Percentiles rank a stretch among this genome's conserved stretches.
These are phyloP conservation scores for Ectemnius lituratus DNA, from an alignment of 2,888 invertebrate genomes.

Conservation along the genomic window DNA sequence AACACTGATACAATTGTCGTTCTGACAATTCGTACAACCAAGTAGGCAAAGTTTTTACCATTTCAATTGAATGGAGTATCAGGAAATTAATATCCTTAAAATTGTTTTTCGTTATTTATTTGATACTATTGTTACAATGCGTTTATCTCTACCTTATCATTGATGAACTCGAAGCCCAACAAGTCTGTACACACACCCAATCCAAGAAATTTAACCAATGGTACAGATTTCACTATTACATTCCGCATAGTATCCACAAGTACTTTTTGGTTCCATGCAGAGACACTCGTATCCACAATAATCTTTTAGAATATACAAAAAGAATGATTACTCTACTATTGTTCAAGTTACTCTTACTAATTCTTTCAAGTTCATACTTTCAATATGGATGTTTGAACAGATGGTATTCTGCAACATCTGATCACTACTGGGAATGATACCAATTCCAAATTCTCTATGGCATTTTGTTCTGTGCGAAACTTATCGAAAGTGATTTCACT, in stretches of 20 bases:
- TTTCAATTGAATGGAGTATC: background rate
- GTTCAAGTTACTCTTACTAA: background rate
- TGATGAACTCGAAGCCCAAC: slow-evolving; percentile 53
- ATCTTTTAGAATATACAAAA: slow-evolving; percentile 44
- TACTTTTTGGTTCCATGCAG: slow-evolving; percentile 60
- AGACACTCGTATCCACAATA: slow-evolving; percentile 63
- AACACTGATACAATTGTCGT: background rate
- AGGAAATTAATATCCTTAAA: slow-evolving; percentile 29
- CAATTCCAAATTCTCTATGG: slow-evolving; percentile 66
- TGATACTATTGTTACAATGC: background rate
- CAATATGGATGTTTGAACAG: slow-evolving; percentile 64
- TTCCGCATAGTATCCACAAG: slow-evolving; percentile 61
- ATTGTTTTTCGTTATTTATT: background rate
- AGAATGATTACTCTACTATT: background rate
- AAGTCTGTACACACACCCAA: slow-evolving; percentile 63
- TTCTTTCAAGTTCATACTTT: slow-evolving; percentile 1
- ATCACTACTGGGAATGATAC: slow-evolving; percentile 63
- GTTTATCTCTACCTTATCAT: slow-evolving; percentile 51
- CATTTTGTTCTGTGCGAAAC: slow-evolving; percentile 61
- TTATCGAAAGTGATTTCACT: slow-evolving; percentile 47
- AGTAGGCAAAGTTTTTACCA: background rate
- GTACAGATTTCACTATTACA: slow-evolving; percentile 61
- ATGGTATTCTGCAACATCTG: slow-evolving; percentile 51
- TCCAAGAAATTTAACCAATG: slow-evolving; percentile 66
- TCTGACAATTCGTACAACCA: background rate